Percentiles rank a stretch among this genome's conserved stretches.
Conservation (phyloP, 2,113 vertebrate species). For the Anseranas semipalmata region DNA sequence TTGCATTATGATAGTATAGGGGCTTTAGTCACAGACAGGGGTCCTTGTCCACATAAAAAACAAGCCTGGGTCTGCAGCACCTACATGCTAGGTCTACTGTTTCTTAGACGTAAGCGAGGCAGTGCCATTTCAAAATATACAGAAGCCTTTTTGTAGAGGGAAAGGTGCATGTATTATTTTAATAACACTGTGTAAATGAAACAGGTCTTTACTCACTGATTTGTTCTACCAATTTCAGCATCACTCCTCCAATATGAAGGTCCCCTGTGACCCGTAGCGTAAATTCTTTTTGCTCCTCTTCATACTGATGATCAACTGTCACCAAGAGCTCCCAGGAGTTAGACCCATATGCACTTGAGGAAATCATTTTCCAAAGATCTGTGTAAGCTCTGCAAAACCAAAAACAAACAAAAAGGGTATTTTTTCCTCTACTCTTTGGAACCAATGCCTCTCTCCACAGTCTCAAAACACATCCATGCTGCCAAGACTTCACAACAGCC, state of each 20-base stretch:
- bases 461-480: background rate
- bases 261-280: slow-evolving; percentile 86
- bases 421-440: background rate
- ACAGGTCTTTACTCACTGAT: slow-evolving; percentile 85
- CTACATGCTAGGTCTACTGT: fast-evolving
- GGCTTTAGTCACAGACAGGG: background rate
- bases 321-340: slow-evolving; percentile 91
- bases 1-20: background rate
- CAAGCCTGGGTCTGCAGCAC: background rate
- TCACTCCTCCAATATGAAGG: slow-evolving; percentile 93
- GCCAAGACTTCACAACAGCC: background rate
- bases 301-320: slow-evolving; percentile 81
- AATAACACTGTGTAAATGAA: background rate
- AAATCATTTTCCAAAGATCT: slow-evolving; percentile 75
- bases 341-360: slow-evolving; percentile 77
- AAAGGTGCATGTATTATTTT: background rate
- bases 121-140: background rate
- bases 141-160: background rate
- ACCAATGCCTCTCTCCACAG: background rate
- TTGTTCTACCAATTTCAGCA: slow-evolving; percentile 93
- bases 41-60: background rate
- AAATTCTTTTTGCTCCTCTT: slow-evolving; percentile 71
- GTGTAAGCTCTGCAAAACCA: slow-evolving; percentile 4
- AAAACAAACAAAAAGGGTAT: background rate
- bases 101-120: background rate